Percentiles rank a stretch among this genome's conserved stretches.
Conservation (phyloP, 2,113 vertebrate species). For the Poecilia latipinna region DNA sequence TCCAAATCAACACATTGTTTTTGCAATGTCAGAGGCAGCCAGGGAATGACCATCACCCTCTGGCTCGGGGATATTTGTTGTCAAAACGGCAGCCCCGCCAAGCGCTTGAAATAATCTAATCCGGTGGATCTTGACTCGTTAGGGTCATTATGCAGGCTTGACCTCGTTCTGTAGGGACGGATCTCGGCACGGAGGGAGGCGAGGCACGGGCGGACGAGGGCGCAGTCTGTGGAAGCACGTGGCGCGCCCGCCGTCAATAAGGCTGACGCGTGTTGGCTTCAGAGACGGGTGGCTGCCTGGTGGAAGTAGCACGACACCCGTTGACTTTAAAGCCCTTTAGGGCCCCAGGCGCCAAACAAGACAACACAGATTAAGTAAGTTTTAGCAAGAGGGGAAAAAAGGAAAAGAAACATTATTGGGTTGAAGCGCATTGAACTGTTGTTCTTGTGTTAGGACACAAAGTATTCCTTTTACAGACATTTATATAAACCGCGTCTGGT, state of each 20-base stretch:
- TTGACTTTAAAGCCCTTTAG: conserved; percentile 70
- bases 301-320: conserved; percentile 76
- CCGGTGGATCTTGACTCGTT: conserved; percentile 77
- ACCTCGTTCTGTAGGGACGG: conserved; percentile 80
- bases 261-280: conserved; percentile 61
- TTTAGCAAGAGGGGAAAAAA: conserved; percentile 13
- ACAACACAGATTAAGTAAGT: conserved; percentile 68
- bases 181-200: conserved; percentile 63
- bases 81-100: conserved; percentile 71
- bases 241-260: conserved; percentile 69
- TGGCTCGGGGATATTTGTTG: conserved; percentile 81
- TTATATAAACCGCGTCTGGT: not conserved
- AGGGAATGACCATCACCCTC: conserved; percentile 74
- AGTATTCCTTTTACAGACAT: not conserved
- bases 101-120: conserved; percentile 77
- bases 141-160: conserved; percentile 80
- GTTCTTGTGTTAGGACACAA: conserved; percentile 12
- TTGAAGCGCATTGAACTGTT: conserved; percentile 55
- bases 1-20: conserved; percentile 82
- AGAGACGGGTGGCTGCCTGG: conserved; percentile 75
- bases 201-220: conserved; percentile 50
- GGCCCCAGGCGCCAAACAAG: conserved; percentile 63
- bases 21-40: conserved; percentile 76
- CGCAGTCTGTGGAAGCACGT: conserved; percentile 67
- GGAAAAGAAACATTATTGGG: conserved; percentile 25